A percentile compares a stretch with the other conserved stretches of the same genome.
These are phyloP conservation scores for Corythoichthys haematopterus DNA, from an alignment of 2,113 vertebrate genomes.

Conservation along the genomic window DNA sequence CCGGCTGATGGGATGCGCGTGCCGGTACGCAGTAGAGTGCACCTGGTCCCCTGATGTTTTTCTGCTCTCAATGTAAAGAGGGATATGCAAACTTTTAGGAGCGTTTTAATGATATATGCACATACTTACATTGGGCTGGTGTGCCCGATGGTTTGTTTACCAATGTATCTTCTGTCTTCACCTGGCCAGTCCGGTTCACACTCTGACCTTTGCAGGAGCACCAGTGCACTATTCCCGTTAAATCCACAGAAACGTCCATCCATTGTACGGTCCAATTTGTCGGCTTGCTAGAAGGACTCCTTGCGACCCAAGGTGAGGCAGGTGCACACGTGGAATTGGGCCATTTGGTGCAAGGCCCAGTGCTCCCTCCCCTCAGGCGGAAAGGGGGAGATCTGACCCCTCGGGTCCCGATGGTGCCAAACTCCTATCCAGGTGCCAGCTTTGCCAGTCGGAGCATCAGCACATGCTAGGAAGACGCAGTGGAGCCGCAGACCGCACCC, in stretches of 20 bases:
- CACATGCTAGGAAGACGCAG: slow-evolving; percentile 38
- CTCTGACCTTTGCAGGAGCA: slow-evolving; percentile 55
- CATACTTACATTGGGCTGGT: slow-evolving; percentile 68
- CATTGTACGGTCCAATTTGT: slow-evolving; percentile 56
- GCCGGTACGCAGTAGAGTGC: not conserved
- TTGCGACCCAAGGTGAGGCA: slow-evolving; percentile 37
- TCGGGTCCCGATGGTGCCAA: slow-evolving; percentile 45
- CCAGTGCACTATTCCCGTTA: slow-evolving; percentile 58
- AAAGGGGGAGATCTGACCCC: slow-evolving; percentile 34
- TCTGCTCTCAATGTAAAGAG: not conserved
- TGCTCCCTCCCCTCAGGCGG: slow-evolving; percentile 44
- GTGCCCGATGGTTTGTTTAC: slow-evolving; percentile 51
- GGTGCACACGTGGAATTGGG: slow-evolving; percentile 30
- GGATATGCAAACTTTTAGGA: not conserved
- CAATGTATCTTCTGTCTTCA: slow-evolving; percentile 46
- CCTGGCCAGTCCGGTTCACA: slow-evolving; percentile 55
- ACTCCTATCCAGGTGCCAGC: slow-evolving; percentile 46
- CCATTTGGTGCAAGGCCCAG: slow-evolving; percentile 44
- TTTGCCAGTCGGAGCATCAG: slow-evolving; percentile 60
- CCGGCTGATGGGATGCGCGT: slow-evolving; percentile 26
- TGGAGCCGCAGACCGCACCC: slow-evolving; percentile 36
- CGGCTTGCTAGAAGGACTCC: slow-evolving; percentile 36
- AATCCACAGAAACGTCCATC: slow-evolving; percentile 56
- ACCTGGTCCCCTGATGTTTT: not conserved
- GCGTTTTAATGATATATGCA: slow-evolving; percentile 2